Conservation (phyloP, 2,113 vertebrate species). For the Mesitornis unicolor region DNA sequence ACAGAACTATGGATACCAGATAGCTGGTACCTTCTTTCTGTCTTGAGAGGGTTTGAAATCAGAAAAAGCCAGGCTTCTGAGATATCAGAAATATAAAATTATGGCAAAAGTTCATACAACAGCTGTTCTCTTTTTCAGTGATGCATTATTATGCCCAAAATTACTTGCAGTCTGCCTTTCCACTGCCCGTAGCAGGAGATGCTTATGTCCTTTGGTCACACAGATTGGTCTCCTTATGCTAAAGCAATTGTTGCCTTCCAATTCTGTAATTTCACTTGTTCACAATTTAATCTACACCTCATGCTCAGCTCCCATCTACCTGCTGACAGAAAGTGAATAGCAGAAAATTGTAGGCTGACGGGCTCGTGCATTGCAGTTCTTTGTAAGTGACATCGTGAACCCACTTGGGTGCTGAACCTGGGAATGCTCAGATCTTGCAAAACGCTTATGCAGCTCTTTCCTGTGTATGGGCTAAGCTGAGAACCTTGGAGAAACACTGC, state of each 20-base stretch:
- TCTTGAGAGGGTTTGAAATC: not conserved
- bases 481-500: not conserved
- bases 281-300: not conserved
- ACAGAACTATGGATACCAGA: not conserved
- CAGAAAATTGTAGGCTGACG: not conserved
- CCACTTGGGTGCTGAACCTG: not conserved
- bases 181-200: not conserved
- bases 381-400: accelerated
- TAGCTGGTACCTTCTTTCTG: not conserved
- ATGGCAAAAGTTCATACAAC: not conserved
- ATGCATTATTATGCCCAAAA: not conserved
- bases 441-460: not conserved
- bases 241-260: not conserved
- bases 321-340: not conserved
- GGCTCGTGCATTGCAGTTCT: accelerated
- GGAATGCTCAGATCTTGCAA: not conserved
- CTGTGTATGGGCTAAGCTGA: not conserved
- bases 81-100: not conserved
- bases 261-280: not conserved
- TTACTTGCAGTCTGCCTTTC: not conserved
- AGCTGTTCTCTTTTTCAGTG: not conserved
- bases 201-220: not conserved
- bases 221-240: not conserved
- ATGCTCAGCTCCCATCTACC: not conserved
- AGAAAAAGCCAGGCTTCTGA: not conserved